Evolutionary conservation across 2,888 invertebrate species (phyloP).

Genomic region (Coelogynopora nodosa): DNA sequence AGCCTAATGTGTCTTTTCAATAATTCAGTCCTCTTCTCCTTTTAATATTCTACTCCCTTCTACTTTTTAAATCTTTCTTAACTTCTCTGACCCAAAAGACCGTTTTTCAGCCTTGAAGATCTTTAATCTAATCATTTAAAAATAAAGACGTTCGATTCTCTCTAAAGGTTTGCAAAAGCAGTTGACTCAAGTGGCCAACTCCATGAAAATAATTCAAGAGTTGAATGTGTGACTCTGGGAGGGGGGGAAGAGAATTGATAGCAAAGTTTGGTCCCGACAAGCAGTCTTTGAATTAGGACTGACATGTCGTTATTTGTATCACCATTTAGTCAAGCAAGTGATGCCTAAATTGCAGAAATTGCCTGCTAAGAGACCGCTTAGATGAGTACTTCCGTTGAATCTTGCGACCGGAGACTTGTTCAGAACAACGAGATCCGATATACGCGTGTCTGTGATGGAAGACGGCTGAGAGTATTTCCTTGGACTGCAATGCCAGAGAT

Average conservation of each 20-base stretch:
- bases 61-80: not conserved
- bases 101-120: not conserved
- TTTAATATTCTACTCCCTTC: no score
- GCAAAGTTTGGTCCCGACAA: not conserved
- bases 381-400: not conserved
- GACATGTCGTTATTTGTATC: not conserved
- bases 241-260: not conserved
- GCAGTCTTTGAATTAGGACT: not conserved
- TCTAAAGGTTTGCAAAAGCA: not conserved
- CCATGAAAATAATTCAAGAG: not conserved
- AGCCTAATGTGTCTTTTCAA: slow-evolving; percentile 15
- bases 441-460: not conserved
- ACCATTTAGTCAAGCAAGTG: slow-evolving; percentile 16
- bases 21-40: not conserved
- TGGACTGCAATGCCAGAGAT: slow-evolving; percentile 3
- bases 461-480: not conserved
- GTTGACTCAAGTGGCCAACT: not conserved
- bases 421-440: not conserved
- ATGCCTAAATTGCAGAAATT: slow-evolving; percentile 28
- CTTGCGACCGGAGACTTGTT: not conserved
- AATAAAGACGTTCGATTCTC: not conserved
- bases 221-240: not conserved
- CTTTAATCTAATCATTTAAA: not conserved
- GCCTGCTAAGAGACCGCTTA: not conserved
- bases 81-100: no score